Base-by-base conservation (phyloP, 2,113 vertebrate species). In the Otocyon megalotis region DNA sequence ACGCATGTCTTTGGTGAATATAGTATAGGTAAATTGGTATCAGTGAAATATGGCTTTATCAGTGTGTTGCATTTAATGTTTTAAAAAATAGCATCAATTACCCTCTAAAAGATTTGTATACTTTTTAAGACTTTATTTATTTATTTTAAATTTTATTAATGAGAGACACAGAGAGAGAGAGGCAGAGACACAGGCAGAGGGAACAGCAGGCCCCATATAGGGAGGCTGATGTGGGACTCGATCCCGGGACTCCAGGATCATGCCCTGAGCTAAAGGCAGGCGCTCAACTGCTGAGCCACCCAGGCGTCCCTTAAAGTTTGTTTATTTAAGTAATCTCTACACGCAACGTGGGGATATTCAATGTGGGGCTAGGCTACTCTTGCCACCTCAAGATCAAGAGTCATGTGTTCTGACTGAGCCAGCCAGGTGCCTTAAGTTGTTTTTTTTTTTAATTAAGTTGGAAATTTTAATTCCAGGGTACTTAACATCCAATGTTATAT, bases 61-160 rank as follows among this genome's bases (percentile, higher is more conserved):
- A 62, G 1, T 81, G 63, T 12, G 1, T 62, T 20, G 11, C 15
- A 35, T n/a, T 88, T 88, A 80, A 80, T 30, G 81, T 50, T 94
- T 94, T 71, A 28, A 37, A 83, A 10, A 24, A 92, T 54, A 65
- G 83, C 62, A 43, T 72, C 28, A 90, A 79, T 87, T 95, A n/a
- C 3, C 37, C 30, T 94, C 54, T 7, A 56, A 77, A 90, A 87
- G 63, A 22, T 3, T 50, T 62, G 16, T 82, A 32, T 43, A 69
- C 32, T 8, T 35, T 69, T 69, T n/a, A 16, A 3, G 20, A 69
- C 32, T 69, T 69, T 35, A 35, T 35, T 35, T 69, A 69, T 43
- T 43, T 43, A 43, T 43, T 43, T 43, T 43, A 43, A 43, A 43
- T 43, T 43, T 43, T 43, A 43, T 43, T 43, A 43, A 8, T 43